Base-by-base conservation (phyloP, 1,140 invertebrate genomes). In the Melipona quadrifasciata region DNA sequence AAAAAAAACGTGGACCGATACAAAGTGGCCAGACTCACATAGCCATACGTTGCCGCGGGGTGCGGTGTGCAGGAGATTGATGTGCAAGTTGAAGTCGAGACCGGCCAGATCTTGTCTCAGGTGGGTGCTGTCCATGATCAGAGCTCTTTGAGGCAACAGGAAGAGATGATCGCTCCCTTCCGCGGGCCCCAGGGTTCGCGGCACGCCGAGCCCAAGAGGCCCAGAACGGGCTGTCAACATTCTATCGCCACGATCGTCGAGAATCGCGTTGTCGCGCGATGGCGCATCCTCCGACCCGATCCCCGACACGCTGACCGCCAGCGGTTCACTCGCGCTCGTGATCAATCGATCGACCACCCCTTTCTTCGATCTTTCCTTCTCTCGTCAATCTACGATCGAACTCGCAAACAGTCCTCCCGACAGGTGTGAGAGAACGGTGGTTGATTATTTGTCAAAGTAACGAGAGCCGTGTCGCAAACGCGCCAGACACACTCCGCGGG, bases 11-110 rank as follows among this genome's bases (percentile, higher is more conserved):
- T 12, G 0, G 8, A 6, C 21, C 5, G 0, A 31, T 73, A 51
- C 24, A 55, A 84, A 31, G 2, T 51, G 51, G 57, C 21, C 65
- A 61, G 58, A 95, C 95, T 96, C 92, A 96, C 96, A 96, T 94
- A 96, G 95, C 96, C 96, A 96, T 79, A 96, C 95, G 93, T 96
- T 96, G 89, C 96, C 96, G 87, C 95, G 94, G 24, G 96, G 96
- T 57, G 95, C 95, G n/a, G 94, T 94, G 90, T 95, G 95, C 61
- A 96, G 94, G 14, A 93, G 92, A 84, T 94, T 94, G 34, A 96
- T 92, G 84, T 95, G 95, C 80, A 95, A 94, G 89, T 95, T 95
- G 92, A 96, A 96, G 90, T 96, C 95, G 31, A 96, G 94, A 31
- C 95, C 95, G 53, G 95, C 95, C 24, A 96, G 94, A 87, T 96